Evolutionary conservation across 2,888 invertebrate genomes (phyloP).

Genomic region (Crioceris asparagi): DNA sequence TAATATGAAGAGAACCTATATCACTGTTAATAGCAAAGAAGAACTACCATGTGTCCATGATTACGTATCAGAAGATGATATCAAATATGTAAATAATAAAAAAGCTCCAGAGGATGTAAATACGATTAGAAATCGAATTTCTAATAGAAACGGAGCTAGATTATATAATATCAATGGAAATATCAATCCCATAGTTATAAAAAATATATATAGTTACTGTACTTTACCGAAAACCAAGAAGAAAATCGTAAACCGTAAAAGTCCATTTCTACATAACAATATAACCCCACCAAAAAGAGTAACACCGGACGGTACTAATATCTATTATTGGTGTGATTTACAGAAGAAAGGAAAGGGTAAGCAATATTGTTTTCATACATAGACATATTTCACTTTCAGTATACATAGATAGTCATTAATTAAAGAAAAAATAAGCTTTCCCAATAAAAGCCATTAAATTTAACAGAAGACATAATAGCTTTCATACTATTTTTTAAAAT

Average conservation of each 20-base stretch:
- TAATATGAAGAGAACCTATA: conserved; percentile 40
- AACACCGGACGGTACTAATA: conserved; percentile 73
- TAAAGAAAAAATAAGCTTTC: too few species aligned
- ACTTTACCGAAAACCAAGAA: conserved; percentile 41
- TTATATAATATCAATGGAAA: conserved; percentile 32
- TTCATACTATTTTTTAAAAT: too few species aligned
- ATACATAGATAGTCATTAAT: too few species aligned
- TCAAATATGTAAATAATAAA: conserved; percentile 18
- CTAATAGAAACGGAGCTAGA: neutral
- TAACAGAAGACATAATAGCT: too few species aligned
- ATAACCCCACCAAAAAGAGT: conserved; percentile 60
- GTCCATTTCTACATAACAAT: conserved; percentile 19
- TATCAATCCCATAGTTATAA: conserved; percentile 31
- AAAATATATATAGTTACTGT: conserved; percentile 41
- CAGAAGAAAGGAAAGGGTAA: conserved; percentile 49
- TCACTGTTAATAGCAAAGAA: conserved; percentile 57
- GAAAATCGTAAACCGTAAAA: conserved; percentile 23
- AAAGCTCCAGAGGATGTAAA: conserved; percentile 13
- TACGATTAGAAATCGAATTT: conserved; percentile 1
- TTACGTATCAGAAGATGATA: conserved; percentile 19
- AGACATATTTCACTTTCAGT: too few species aligned
- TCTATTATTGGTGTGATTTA: conserved; percentile 82
- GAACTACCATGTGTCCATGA: conserved; percentile 51
- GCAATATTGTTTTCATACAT: conserved; percentile 11
- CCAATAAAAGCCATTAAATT: too few species aligned